Evolutionary conservation across 2,113 vertebrate genomes (phyloP), one percentile per base, ranked within the genome.

Genomic region (Pimephales promelas): DNA sequence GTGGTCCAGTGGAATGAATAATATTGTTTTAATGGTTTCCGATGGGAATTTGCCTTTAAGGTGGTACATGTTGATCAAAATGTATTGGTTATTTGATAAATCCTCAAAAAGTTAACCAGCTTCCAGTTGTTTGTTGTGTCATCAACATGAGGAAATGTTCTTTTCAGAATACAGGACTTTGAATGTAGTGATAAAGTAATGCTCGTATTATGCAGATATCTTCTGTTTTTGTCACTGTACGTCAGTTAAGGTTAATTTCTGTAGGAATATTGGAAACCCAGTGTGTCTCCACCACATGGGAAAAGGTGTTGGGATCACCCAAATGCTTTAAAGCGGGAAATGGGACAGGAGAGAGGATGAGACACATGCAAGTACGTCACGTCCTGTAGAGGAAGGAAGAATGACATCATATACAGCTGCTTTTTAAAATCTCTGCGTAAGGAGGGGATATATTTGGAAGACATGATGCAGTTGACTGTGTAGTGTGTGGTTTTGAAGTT

Each of bases 361-460:
- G 49, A 84, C 26, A 72, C 5, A 22, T 76, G 22, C n/a, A 3
- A 73, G 40, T 52, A 18, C 10, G 16, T 56, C 82, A 84, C 79
- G 73, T 73, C 86, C 64, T 75, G 28, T 57, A 78, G 31, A 79
- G 86, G 83, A 87, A 87, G 86, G 86, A 87, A 84, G 66, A 28
- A 57, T 84, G 79, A 84, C 71, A 54, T 87, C 73, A 87, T 71
- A 36, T 40, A 54, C 75, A 86, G 45, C 24, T 31, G 31, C 10
- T 72, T 72, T 24, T 68, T 40, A 1, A 68, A 68, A 68, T n/a
- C 64, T 40, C 34, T 68, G 64, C 20, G 5, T 54, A 10, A 75
- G 34, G 31, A 76, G 20, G 36, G 28, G 61, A 57, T 52, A 20
- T 52, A 20, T 81, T 34, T 77, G 43, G 31, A 16, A 28, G 4